These are phyloP conservation scores for Alfaro cultratus DNA, from an alignment of 2,797 vertebrate species.

Conservation along the genomic window DNA sequence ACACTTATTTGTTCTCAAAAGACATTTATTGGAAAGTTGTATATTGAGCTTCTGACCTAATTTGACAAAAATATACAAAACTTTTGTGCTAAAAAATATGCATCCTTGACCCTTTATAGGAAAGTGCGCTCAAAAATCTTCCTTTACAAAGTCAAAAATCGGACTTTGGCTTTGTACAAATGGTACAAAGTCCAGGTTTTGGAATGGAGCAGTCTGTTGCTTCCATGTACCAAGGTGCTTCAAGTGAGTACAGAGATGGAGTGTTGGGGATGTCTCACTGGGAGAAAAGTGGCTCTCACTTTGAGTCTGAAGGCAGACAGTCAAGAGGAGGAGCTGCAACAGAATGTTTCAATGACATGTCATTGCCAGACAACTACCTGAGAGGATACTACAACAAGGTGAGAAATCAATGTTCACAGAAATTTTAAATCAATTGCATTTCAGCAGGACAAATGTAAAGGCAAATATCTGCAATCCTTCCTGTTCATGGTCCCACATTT, in stretches of 20 bases:
- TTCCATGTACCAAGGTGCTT: constrained; percentile 10
- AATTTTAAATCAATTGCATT: not conserved
- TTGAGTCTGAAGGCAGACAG: constrained; percentile 40
- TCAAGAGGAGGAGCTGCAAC: constrained; percentile 11
- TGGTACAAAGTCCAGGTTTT: not conserved
- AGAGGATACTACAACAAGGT: constrained; percentile 75
- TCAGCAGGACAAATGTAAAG: not conserved
- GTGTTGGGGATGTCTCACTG: not conserved
- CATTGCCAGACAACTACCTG: constrained; percentile 62
- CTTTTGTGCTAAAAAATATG: not conserved
- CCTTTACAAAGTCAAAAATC: no score
- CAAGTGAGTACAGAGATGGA: not conserved
- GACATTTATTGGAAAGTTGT: not conserved
- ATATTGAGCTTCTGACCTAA: not conserved
- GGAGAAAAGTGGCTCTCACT: not conserved
- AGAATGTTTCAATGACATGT: constrained; percentile 56
- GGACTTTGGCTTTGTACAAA: accelerated
- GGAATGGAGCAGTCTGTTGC: constrained; percentile 1
- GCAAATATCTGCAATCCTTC: not conserved
- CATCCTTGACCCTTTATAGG: constrained; percentile 44
- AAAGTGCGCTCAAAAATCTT: constrained; percentile 25
- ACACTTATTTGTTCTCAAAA: not conserved
- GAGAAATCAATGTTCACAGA: constrained; percentile 10
- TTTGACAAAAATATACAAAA: not conserved
- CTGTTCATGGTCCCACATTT: not conserved